These are phyloP conservation scores for Xiphophorus maculatus DNA, from an alignment of 2,113 vertebrate genomes.

Conservation along the genomic window DNA sequence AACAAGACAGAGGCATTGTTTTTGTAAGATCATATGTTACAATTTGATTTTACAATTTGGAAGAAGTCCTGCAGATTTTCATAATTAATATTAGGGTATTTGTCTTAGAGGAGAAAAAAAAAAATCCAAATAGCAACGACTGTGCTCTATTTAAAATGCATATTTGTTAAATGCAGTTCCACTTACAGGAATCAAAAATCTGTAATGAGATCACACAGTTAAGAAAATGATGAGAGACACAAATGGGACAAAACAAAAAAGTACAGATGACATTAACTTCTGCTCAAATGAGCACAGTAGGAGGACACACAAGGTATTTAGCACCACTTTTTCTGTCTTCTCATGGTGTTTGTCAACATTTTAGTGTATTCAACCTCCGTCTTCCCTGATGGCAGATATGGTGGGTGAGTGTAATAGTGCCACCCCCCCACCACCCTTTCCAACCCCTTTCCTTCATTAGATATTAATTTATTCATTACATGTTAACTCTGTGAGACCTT, in stretches of 20 bases:
- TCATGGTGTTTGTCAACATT: slow-evolving; percentile 74
- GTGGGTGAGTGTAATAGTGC: slow-evolving; percentile 53
- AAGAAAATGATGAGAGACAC: slow-evolving; percentile 55
- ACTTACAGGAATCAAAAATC: slow-evolving; percentile 40
- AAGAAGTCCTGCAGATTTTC: background rate
- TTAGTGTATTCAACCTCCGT: slow-evolving; percentile 56
- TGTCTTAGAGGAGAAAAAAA: slow-evolving; percentile 16
- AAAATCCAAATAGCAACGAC: slow-evolving; percentile 13
- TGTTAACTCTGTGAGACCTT: slow-evolving; percentile 81
- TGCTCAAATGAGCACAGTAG: slow-evolving; percentile 68
- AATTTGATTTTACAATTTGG: slow-evolving; percentile 4
- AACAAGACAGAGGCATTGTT: slow-evolving; percentile 3
- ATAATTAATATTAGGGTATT: slow-evolving; percentile 3
- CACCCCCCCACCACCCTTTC: too few relatives aligned
- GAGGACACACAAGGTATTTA: slow-evolving; percentile 67
- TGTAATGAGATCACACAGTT: slow-evolving; percentile 64
- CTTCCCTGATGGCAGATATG: slow-evolving; percentile 55
- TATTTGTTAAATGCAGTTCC: slow-evolving; percentile 1
- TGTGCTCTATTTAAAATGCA: slow-evolving; percentile 24
- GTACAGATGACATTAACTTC: slow-evolving; percentile 69
- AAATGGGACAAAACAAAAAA: slow-evolving; percentile 63
- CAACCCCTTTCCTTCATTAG: slow-evolving; percentile 73
- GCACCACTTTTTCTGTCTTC: slow-evolving; percentile 61
- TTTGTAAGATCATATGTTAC: background rate
- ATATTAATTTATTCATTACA: slow-evolving; percentile 86